phyloP scores from a whole-genome alignment of 2,888 invertebrate genomes.

The Amphipyra tragopoginis region DNA sequence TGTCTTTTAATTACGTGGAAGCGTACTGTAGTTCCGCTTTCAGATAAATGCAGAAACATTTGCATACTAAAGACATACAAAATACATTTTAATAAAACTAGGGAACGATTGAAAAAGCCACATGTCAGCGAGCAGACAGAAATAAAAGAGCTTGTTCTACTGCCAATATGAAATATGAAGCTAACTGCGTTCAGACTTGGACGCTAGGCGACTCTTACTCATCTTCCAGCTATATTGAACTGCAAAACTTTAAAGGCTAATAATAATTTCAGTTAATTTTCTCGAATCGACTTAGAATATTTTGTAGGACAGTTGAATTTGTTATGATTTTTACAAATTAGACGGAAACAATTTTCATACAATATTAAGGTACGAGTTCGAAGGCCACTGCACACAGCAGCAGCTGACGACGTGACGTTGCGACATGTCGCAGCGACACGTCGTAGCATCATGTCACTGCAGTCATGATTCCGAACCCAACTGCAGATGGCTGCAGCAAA shows the following conservation, averaged over 20 bases:
- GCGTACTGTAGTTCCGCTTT: constrained; percentile 4
- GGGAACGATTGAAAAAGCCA: constrained; percentile 66
- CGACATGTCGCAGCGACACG: no score
- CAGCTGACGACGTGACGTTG: no score
- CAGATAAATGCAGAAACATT: constrained; percentile 25
- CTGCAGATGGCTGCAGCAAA: no score
- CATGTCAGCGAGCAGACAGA: constrained; percentile 79
- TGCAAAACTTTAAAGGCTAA: constrained; percentile 52
- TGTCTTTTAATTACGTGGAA: not conserved
- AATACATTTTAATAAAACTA: constrained; percentile 61
- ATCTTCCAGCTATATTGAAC: constrained; percentile 64
- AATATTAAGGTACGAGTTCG: no score
- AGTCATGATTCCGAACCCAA: no score
- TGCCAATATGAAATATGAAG: constrained; percentile 79
- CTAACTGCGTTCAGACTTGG: constrained; percentile 72
- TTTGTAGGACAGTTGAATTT: not conserved
- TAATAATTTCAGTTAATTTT: constrained; percentile 22
- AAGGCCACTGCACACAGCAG: no score
- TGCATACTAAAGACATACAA: constrained; percentile 39
- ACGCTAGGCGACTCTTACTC: constrained; percentile 71
- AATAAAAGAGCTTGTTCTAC: constrained; percentile 74
- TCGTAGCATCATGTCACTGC: no score
- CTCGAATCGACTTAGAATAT: not conserved
- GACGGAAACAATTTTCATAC: not conserved
- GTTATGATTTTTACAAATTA: not conserved